Conservation (phyloP, 2,113 vertebrate species). For the Dipodomys spectabilis region DNA sequence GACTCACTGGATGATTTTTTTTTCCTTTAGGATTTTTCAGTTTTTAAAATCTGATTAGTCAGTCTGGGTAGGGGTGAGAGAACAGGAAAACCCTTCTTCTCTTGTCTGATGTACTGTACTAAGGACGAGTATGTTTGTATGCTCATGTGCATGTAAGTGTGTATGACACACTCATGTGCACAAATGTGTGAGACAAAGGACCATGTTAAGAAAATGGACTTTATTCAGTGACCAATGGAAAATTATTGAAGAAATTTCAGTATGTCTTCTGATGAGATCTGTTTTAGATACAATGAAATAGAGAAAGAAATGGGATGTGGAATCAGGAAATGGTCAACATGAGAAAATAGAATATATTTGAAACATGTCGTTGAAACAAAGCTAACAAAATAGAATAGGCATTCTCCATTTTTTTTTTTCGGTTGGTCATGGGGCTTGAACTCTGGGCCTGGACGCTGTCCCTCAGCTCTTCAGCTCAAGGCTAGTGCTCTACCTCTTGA, state of each 20-base stretch:
- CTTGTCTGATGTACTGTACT: too few species aligned
- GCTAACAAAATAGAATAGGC: neutral
- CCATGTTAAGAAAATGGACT: neutral
- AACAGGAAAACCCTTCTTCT: neutral
- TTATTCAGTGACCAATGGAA: neutral
- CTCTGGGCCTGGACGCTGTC: too few species aligned
- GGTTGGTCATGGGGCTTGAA: too few species aligned
- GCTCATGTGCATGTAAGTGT: rapidly evolving
- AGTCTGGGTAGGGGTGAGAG: too few species aligned
- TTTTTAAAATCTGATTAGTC: neutral
- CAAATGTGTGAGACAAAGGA: neutral
- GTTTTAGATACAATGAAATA: neutral
- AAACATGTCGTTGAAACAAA: neutral
- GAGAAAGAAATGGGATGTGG: neutral
- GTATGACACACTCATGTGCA: rapidly evolving
- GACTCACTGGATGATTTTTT: neutral
- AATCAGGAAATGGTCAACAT: rapidly evolving
- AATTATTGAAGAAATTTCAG: neutral
- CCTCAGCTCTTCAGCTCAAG: too few species aligned
- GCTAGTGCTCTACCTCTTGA: too few species aligned
- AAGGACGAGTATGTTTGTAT: too few species aligned
- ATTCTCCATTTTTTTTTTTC: too few species aligned
- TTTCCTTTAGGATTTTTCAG: neutral
- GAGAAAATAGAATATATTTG: neutral
- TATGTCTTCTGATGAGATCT: neutral